These are phyloP conservation scores for Zoanthus gigantus DNA, from an alignment of 92 coral and sea anemone genomes.

Conservation along the genomic window DNA sequence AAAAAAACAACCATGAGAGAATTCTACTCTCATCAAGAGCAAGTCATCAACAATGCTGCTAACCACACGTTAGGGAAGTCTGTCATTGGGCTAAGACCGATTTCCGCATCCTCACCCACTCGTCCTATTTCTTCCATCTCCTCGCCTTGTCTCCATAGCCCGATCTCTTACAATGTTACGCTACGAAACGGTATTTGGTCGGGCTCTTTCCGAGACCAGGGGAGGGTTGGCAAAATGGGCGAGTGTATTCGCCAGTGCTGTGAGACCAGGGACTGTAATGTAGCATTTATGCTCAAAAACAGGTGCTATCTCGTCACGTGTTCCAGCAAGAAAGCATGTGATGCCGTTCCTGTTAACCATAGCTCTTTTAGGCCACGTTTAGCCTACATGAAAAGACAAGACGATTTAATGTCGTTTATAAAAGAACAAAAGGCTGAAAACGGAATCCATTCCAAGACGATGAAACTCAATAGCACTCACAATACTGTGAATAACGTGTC, in stretches of 20 bases:
- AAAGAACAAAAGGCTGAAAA: slow-evolving; percentile 63
- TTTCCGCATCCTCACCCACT: slow-evolving; percentile 47
- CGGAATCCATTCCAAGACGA: not conserved
- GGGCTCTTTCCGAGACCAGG: slow-evolving; percentile 99
- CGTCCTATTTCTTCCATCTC: slow-evolving; percentile 57
- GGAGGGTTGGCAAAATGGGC: slow-evolving; percentile 98
- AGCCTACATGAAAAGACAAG: slow-evolving; percentile 66
- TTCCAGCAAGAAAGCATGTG: slow-evolving; percentile 73
- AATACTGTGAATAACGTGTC: slow-evolving; percentile 20
- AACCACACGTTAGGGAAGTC: slow-evolving; percentile 55
- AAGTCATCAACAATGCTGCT: slow-evolving; percentile 33
- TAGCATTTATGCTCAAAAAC: slow-evolving; percentile 84
- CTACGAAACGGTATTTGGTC: slow-evolving; percentile 98
- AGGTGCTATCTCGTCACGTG: slow-evolving; percentile 94
- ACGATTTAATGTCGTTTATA: slow-evolving; percentile 80
- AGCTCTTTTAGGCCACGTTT: slow-evolving; percentile 78
- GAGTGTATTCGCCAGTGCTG: slow-evolving; percentile 89
- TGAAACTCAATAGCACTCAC: slow-evolving; percentile 45
- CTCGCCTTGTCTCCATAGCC: slow-evolving; percentile 96
- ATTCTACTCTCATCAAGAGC: slow-evolving; percentile 1
- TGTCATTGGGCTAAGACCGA: slow-evolving; percentile 75
- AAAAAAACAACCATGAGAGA: not conserved
- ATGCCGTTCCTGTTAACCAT: slow-evolving; percentile 73
- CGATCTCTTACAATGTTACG: slow-evolving; percentile 99
- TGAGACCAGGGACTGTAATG: slow-evolving; percentile 75